Percentiles rank a stretch among this genome's conserved stretches.
These are phyloP conservation scores for Enhydra lutris DNA, from an alignment of 2,113 vertebrate species.

Conservation along the genomic window DNA sequence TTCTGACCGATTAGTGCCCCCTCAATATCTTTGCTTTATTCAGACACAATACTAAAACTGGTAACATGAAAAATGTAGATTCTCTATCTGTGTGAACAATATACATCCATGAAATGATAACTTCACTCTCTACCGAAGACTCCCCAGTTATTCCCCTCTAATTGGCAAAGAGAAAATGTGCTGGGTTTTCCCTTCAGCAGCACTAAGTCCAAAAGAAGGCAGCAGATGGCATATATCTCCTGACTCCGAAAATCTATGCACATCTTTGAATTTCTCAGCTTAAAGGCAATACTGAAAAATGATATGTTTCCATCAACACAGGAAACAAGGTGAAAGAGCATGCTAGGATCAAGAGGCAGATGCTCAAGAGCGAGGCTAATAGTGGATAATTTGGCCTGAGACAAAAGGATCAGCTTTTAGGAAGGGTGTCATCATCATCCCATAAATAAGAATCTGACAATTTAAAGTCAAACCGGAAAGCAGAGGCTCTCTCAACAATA, in stretches of 20 bases:
- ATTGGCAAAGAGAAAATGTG: conserved; percentile 27
- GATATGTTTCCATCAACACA: neutral
- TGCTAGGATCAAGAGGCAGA: neutral
- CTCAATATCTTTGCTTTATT: neutral
- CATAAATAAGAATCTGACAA: neutral
- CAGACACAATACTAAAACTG: neutral
- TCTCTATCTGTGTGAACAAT: neutral
- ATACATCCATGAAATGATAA: neutral
- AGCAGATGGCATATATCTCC: conserved; percentile 29
- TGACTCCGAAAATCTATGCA: conserved; percentile 30
- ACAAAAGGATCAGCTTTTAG: neutral
- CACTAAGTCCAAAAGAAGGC: neutral
- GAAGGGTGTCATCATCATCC: neutral
- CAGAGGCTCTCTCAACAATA: neutral
- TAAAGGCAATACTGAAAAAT: conserved; percentile 50
- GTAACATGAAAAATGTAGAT: neutral
- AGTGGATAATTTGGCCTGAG: neutral
- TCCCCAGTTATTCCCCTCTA: neutral
- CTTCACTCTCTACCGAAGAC: neutral
- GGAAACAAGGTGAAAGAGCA: conserved; percentile 16
- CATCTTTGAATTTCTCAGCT: conserved; percentile 24
- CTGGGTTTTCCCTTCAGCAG: neutral
- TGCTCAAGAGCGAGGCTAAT: neutral
- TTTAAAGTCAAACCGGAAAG: conserved; percentile 28
- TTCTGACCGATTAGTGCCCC: neutral